Evolutionary conservation across 2,888 invertebrate genomes (phyloP).

Genomic region (Dynastes maya): DNA sequence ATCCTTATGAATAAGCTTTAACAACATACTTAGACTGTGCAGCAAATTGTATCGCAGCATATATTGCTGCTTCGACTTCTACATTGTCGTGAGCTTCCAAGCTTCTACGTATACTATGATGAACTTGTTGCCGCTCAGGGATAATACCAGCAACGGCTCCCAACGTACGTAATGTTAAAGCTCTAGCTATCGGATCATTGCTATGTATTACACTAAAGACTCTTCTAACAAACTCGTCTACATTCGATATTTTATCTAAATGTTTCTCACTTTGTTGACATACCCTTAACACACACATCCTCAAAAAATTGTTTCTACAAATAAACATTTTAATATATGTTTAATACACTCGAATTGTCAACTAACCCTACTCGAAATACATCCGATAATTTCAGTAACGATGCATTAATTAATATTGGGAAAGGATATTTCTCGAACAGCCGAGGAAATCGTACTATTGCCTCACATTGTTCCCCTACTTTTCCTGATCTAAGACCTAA

Average conservation of each 20-base stretch:
- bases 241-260: conserved; percentile 94
- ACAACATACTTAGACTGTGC: conserved; percentile 87
- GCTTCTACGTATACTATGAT: conserved; percentile 93
- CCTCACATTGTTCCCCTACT: conserved; percentile 97
- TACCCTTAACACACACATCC: conserved; percentile 93
- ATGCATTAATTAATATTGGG: conserved; percentile 97
- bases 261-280: conserved; percentile 97
- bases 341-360: conserved; percentile 12
- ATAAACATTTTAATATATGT: background rate
- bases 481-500: conserved; percentile 90
- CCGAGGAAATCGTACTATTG: conserved; percentile 94
- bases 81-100: conserved; percentile 96
- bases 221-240: conserved; percentile 93
- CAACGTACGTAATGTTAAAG: conserved; percentile 89
- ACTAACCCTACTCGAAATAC: conserved; percentile 87
- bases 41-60: conserved; percentile 95
- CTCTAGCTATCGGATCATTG: conserved; percentile 96
- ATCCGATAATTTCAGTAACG: conserved; percentile 94
- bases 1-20: background rate
- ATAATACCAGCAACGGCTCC: conserved; percentile 95
- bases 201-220: conserved; percentile 96
- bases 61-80: conserved; percentile 96
- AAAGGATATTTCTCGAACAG: conserved; percentile 98
- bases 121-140: conserved; percentile 94
- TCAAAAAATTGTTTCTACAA: conserved; percentile 88